A percentile compares a stretch with the other conserved stretches of the same genome.
Evolutionary conservation across 2,113 vertebrate genomes (phyloP).

Genomic region (Melanotaenia duboulayi): DNA sequence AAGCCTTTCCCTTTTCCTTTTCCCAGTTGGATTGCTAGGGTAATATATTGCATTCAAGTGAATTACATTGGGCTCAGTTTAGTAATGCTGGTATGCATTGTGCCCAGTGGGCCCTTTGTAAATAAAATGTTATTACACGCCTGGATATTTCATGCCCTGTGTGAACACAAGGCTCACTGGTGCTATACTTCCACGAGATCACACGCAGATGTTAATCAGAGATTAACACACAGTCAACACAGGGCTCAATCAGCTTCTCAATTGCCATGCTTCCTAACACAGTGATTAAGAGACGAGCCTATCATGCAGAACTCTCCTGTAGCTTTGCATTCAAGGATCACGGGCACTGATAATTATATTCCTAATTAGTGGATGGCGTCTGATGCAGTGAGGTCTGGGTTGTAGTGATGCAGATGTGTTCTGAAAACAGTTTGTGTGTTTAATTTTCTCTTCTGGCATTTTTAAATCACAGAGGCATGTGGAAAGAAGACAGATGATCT

Average conservation of each 20-base stretch:
- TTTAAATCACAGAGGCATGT: conserved; percentile 32
- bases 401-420: conserved; percentile 49
- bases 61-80: conserved; percentile 67
- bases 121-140: conserved; percentile 83
- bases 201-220: conserved; percentile 81
- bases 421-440: conserved; percentile 46
- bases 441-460: conserved; percentile 53
- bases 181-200: conserved; percentile 75
- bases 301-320: conserved; percentile 71
- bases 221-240: conserved; percentile 77
- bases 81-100: conserved; percentile 69
- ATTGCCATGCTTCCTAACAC: conserved; percentile 71
- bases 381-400: conserved; percentile 54
- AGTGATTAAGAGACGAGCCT: conserved; percentile 75
- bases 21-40: conserved; percentile 53
- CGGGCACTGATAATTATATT: conserved; percentile 68
- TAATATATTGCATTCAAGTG: conserved; percentile 74
- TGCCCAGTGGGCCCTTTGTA: conserved; percentile 80
- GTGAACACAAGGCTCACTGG: conserved; percentile 72
- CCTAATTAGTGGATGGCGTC: conserved; percentile 62
- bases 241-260: conserved; percentile 78
- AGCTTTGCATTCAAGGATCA: conserved; percentile 64
- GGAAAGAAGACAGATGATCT: conserved; percentile 23
- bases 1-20: conserved; percentile 55
- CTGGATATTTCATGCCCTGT: conserved; percentile 77